A percentile compares a stretch with the other conserved stretches of the same genome.
Conservation (phyloP, 2,797 vertebrate species). For the Typhlichthys eigenmanni region DNA sequence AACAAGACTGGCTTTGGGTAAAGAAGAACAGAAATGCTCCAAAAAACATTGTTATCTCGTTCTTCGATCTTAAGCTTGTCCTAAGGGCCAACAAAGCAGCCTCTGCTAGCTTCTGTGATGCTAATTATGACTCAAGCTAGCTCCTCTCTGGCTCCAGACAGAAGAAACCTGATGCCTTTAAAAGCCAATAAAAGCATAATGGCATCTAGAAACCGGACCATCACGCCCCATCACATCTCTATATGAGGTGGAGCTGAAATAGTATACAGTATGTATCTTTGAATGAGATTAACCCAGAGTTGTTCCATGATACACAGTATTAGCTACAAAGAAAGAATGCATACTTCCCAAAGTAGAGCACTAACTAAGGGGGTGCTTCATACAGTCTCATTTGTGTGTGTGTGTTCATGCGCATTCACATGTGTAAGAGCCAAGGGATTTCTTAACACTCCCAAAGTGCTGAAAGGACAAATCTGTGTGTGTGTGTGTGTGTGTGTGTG, state of each 20-base stretch:
- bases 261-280: slow-evolving; percentile 52
- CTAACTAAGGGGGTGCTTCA: slow-evolving; percentile 8
- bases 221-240: slow-evolving; percentile 61
- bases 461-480: slow-evolving; percentile 51
- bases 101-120: slow-evolving; percentile 48
- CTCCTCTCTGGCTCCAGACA: slow-evolving; percentile 72
- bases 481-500: slow-evolving; percentile 35
- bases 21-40: slow-evolving; percentile 41
- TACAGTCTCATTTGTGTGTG: slow-evolving; percentile 14
- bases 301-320: slow-evolving; percentile 23
- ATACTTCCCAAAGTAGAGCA: slow-evolving; percentile 27
- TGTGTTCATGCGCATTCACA: neutral
- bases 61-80: slow-evolving; percentile 62
- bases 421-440: slow-evolving; percentile 22
- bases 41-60: slow-evolving; percentile 60
- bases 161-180: slow-evolving; percentile 73
- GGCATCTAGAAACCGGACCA: slow-evolving; percentile 70
- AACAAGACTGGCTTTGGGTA: slow-evolving; percentile 41
- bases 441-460: slow-evolving; percentile 40
- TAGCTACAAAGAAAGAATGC: slow-evolving; percentile 16
- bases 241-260: slow-evolving; percentile 55
- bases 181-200: slow-evolving; percentile 80
- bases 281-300: slow-evolving; percentile 59
- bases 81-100: slow-evolving; percentile 43
- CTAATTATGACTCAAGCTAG: slow-evolving; percentile 50